Base-by-base conservation (phyloP, 2,888 invertebrate genomes). In the Pachydiplax longipennis region DNA sequence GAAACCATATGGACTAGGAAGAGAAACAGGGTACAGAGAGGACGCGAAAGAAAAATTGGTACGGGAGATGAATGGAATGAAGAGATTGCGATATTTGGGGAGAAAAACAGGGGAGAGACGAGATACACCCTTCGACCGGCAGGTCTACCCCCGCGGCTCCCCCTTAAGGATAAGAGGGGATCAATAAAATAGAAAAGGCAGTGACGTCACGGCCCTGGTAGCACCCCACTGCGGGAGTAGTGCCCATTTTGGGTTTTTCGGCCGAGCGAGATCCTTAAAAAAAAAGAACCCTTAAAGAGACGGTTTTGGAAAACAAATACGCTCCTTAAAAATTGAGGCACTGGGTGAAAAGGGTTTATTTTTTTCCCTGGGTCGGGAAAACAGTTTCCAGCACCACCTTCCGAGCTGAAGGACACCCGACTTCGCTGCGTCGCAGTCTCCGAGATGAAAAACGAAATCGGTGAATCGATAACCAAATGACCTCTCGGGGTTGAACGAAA, bases 111-210 rank as follows among this genome's bases (percentile, higher is more conserved):
- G 65, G 25, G 22, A 25, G 82, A 82, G 44, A 35, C 35, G 31
- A 83, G 83, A 53, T 53, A 31, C 83, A 82, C 31, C 82, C 53
- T 48, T 58, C 58, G 18, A 53, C 83, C 22, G 31, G 15, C 4
- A 65, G 25, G 22, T 18, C 48, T 31, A 35, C 35, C 53, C 58
- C 35, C 35, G 87, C 13, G 35, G 31, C 61, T 22, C 40, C 87
- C 87, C 37, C 31, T 37, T 61, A 44, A 13, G 58, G 83, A 18
- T 13, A 58, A 0, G 37, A 37, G 25, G 37, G 25, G 87, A 87
- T 87, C 87, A 87, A 87, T 87, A 87, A 87, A 87, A 61, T 87
- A 87, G 87, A 61, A 65, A 87, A 18, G 61, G 87, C 58, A n/a
- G 37, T 87, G 87, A 87, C 87, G 87, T 87, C 87, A 87, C 18